A percentile compares a stretch with the other conserved stretches of the same genome.
phyloP scores from a whole-genome alignment of 2,797 vertebrate genomes.

The Miichthys miiuy region DNA sequence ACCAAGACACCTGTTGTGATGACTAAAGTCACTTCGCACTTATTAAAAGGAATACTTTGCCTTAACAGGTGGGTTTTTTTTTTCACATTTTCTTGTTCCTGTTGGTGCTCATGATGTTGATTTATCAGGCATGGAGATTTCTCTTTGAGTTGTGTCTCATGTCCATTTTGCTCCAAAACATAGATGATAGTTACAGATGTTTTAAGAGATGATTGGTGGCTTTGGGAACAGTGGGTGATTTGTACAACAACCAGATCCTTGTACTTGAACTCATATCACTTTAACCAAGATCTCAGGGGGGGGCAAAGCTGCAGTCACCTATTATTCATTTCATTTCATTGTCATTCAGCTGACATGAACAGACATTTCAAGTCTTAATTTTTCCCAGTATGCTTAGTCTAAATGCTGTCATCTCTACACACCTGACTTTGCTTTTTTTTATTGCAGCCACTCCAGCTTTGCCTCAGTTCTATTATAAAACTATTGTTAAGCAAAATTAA shows the following conservation, averaged over 20 bases:
- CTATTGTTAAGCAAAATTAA: background rate
- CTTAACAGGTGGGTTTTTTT: slow-evolving; percentile 51
- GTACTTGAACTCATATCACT: slow-evolving; percentile 26
- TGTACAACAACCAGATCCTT: slow-evolving; percentile 17
- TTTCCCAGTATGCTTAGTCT: slow-evolving; percentile 6
- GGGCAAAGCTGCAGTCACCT: slow-evolving; percentile 10
- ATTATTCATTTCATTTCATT: slow-evolving; percentile 29
- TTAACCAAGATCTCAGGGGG: slow-evolving; percentile 2
- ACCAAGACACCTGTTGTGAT: slow-evolving; percentile 37
- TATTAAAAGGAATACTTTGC: slow-evolving; percentile 22
- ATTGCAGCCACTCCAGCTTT: background rate
- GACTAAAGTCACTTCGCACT: slow-evolving; percentile 25
- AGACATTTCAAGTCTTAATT: slow-evolving; percentile 9
- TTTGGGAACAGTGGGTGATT: slow-evolving; percentile 33
- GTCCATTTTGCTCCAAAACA: slow-evolving; percentile 6
- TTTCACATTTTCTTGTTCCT: background rate
- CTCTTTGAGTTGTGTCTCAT: slow-evolving; percentile 8
- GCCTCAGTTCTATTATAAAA: background rate
- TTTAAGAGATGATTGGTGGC: slow-evolving; percentile 35
- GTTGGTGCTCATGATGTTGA: slow-evolving; percentile 28
- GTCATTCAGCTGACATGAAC: background rate
- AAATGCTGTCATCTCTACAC: background rate
- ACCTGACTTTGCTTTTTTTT: background rate
- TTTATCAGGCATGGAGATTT: slow-evolving; percentile 38
- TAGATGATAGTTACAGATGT: slow-evolving; percentile 52